A percentile compares a stretch with the other conserved stretches of the same genome.
Conservation (phyloP, 2,888 invertebrate genomes). For the Microplitis deprimator region DNA sequence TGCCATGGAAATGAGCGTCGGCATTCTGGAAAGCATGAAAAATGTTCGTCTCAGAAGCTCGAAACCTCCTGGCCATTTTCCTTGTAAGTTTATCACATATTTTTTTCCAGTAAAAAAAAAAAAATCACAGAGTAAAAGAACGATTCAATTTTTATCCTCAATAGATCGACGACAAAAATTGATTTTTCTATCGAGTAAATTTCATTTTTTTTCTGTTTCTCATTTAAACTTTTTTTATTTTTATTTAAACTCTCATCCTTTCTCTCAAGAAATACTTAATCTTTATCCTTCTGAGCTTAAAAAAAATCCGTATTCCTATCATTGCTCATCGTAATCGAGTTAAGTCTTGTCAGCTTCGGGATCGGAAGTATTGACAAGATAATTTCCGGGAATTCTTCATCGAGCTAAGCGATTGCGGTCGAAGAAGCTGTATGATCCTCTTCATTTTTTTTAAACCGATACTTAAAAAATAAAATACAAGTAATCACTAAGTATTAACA, state of each 20-base stretch:
- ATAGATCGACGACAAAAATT: constrained; percentile 14
- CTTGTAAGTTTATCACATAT: constrained; percentile 61
- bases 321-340: constrained; percentile 36
- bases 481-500: no score
- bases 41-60: constrained; percentile 69
- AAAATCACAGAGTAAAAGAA: not conserved
- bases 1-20: constrained; percentile 70
- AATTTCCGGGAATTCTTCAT: constrained; percentile 55
- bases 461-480: not conserved
- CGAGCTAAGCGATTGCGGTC: constrained; percentile 17
- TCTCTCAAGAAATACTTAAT: not conserved
- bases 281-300: constrained; percentile 10
- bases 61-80: constrained; percentile 71
- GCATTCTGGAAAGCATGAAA: constrained; percentile 69
- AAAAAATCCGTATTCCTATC: constrained; percentile 24
- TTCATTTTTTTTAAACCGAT: not conserved
- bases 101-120: not conserved
- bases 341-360: constrained; percentile 38
- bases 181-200: not conserved
- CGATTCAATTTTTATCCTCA: not conserved
- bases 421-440: constrained; percentile 10
- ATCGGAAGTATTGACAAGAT: constrained; percentile 53
- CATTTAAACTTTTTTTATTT: not conserved
- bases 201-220: not conserved
- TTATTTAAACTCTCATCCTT: constrained; percentile 17